Percentiles rank a stretch among this genome's conserved stretches.
phyloP scores from a whole-genome alignment of 30 jellyfish, hydroid and myxozoan species.

The Pelagia noctiluca region DNA sequence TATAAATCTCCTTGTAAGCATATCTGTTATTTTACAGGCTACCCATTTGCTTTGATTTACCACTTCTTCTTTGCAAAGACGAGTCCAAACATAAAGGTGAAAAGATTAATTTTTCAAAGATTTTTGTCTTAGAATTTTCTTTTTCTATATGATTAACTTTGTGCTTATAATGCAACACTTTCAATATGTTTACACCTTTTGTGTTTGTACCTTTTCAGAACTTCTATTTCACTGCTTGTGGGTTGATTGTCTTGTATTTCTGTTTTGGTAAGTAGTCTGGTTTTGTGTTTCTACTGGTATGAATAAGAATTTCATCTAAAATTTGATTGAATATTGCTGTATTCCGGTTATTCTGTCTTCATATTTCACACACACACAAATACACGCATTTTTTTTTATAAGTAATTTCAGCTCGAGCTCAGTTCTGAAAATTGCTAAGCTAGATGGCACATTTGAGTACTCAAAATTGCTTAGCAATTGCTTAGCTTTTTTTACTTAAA shows the following conservation, averaged over 20 bases:
- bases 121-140: neutral
- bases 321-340: too few relatives aligned
- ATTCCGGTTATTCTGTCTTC: too few relatives aligned
- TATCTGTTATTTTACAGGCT: conserved; percentile 47
- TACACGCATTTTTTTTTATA: too few relatives aligned
- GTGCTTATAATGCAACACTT: too few relatives aligned
- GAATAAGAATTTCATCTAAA: too few relatives aligned
- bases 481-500: too few relatives aligned
- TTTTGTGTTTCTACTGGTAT: neutral
- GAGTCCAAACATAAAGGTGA: conserved; percentile 42
- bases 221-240: conserved; percentile 75
- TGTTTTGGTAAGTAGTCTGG: conserved; percentile 83
- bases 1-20: neutral
- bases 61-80: conserved; percentile 52
- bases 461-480: too few relatives aligned
- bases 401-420: too few relatives aligned
- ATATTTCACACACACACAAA: too few relatives aligned
- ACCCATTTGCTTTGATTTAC: conserved; percentile 61
- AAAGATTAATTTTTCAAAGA: neutral
- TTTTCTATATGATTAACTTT: neutral
- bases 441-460: too few relatives aligned
- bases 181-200: neutral
- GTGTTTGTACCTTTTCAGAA: conserved; percentile 58
- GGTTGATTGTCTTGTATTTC: conserved; percentile 77
- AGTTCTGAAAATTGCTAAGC: too few relatives aligned